Conservation (phyloP, 2,888 invertebrate species). For the Drosophila peninsularis region DNA sequence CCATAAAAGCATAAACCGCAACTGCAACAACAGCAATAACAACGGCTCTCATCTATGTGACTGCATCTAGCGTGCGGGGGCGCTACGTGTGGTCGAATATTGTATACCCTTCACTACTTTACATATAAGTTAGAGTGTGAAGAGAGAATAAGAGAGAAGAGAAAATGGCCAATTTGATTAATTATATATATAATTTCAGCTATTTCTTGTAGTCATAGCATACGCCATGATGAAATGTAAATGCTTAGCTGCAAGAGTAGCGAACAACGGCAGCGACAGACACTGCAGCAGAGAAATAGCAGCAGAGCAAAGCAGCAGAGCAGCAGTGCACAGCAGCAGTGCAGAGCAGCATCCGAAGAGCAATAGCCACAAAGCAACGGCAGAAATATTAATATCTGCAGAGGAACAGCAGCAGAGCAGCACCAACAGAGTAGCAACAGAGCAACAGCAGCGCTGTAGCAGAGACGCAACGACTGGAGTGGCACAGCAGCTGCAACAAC, state of each 20-base stretch:
- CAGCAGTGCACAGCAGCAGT: not conserved
- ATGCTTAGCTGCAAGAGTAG: not conserved
- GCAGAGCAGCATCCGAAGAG: not conserved
- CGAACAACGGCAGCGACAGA: not conserved
- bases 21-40: constrained; percentile 10
- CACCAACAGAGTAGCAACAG: not conserved
- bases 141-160: not conserved
- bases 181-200: not conserved
- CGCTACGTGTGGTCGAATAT: constrained; percentile 14
- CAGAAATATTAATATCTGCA: not conserved
- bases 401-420: not conserved
- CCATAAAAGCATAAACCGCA: constrained; percentile 58
- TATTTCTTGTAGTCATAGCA: not conserved
- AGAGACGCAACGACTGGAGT: not conserved
- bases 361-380: not conserved
- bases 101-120: not conserved
- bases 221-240: not conserved
- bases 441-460: not conserved
- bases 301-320: not conserved
- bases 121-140: too few species aligned
- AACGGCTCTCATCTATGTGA: constrained; percentile 8
- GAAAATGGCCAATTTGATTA: not conserved
- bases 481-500: not conserved
- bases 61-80: constrained; percentile 29
- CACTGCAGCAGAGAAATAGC: not conserved